Evolutionary conservation across 2,113 vertebrate genomes (phyloP).

Genomic region (Tetrao urogallus): DNA sequence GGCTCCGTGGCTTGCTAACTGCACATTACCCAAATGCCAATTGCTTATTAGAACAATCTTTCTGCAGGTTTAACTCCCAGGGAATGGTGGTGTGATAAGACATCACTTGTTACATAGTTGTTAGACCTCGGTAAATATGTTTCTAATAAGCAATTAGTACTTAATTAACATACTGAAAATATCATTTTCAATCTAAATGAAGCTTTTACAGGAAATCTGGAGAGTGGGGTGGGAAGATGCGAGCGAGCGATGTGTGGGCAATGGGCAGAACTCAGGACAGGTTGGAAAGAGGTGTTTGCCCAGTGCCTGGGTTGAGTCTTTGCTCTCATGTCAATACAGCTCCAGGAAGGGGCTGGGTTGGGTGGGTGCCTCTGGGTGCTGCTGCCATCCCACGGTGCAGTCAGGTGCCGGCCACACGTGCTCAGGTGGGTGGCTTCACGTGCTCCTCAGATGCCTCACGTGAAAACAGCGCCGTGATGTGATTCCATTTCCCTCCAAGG

Average conservation of each 20-base stretch:
- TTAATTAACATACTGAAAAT: slow-evolving; percentile 77
- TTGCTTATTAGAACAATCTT: not conserved
- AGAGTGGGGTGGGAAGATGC: slow-evolving; percentile 46
- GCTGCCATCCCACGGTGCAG: rapidly evolving
- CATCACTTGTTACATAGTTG: slow-evolving; percentile 60
- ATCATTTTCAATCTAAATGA: slow-evolving; percentile 75
- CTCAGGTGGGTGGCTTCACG: not conserved
- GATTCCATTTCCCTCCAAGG: not conserved
- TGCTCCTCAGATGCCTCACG: not conserved
- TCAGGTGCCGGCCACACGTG: rapidly evolving
- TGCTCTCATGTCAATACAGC: rapidly evolving
- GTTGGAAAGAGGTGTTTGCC: not conserved
- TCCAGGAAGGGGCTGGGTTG: not conserved
- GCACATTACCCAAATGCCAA: slow-evolving; percentile 19
- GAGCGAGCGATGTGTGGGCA: slow-evolving; percentile 7
- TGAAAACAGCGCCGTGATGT: not conserved
- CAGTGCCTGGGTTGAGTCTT: rapidly evolving
- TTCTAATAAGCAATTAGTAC: slow-evolving; percentile 80
- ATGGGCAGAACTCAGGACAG: not conserved
- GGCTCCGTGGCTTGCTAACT: slow-evolving; percentile 40
- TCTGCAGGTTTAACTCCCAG: not conserved
- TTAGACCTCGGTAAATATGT: slow-evolving; percentile 69
- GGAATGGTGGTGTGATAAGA: slow-evolving; percentile 31
- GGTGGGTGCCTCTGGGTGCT: rapidly evolving
- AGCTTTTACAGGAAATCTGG: slow-evolving; percentile 54